Conservation (phyloP, 92 coral and sea anemone species). For the Zoanthus solanderi region DNA sequence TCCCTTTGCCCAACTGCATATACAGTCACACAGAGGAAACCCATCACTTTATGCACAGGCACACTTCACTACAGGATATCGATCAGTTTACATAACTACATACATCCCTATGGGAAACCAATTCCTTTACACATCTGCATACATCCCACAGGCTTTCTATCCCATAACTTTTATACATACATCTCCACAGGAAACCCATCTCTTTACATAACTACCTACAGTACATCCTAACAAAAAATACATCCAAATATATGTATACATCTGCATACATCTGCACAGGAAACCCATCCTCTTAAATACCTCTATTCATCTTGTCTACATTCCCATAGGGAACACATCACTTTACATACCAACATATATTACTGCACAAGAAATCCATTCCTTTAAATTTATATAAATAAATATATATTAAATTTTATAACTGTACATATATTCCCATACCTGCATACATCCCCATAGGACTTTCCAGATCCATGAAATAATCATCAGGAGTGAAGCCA, state of each 20-base stretch:
- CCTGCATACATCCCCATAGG: constrained; percentile 98
- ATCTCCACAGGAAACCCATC: constrained; percentile 1
- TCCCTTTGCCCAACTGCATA: too few species aligned
- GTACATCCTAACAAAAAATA: too few species aligned
- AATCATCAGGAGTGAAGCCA: constrained; percentile 99
- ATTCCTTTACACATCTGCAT: not conserved
- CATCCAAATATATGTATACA: too few species aligned
- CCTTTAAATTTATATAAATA: not conserved
- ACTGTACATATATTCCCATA: not conserved
- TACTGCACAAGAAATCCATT: not conserved
- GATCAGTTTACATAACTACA: constrained; percentile 20
- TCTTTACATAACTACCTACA: not conserved
- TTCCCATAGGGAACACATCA: too few species aligned
- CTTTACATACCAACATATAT: too few species aligned
- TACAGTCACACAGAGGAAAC: not conserved
- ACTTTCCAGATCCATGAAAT: constrained; percentile 96
- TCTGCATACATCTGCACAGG: constrained; percentile 13
- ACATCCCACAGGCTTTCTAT: not conserved
- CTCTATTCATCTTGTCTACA: too few species aligned
- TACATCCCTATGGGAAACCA: not conserved
- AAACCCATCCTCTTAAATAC: too few species aligned
- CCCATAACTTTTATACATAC: not conserved
- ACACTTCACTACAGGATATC: constrained; percentile 86
- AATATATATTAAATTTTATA: too few species aligned
- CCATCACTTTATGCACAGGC: constrained; percentile 23